Evolutionary conservation across 2,113 vertebrate species (phyloP).

Genomic region (Jacana jacana): DNA sequence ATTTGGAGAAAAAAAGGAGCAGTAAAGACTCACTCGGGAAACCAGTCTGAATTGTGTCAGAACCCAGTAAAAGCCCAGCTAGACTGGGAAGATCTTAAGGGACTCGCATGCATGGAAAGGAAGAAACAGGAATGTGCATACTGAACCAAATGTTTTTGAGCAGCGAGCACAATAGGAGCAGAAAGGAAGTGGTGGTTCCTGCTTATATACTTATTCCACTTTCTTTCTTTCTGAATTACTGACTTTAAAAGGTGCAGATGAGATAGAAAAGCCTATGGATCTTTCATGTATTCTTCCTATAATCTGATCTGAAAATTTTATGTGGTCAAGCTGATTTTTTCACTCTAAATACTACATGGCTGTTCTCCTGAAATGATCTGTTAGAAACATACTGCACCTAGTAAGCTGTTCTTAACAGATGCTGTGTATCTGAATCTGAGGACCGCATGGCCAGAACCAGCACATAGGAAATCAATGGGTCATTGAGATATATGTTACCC

Average conservation of each 20-base stretch:
- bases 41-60: neutral
- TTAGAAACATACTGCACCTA: neutral
- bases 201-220: neutral
- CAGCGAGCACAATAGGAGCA: neutral
- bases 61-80: neutral
- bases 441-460: neutral
- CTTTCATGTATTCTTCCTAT: neutral
- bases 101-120: neutral
- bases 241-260: neutral
- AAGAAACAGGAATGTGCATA: neutral
- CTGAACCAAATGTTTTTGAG: neutral
- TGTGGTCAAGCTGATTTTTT: neutral
- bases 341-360: neutral
- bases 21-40: neutral
- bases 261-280: neutral
- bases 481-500: neutral
- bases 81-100: neutral
- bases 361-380: neutral
- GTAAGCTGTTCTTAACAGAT: neutral
- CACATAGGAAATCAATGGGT: neutral
- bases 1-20: neutral
- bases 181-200: neutral
- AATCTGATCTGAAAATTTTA: neutral
- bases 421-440: neutral
- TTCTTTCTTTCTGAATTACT: neutral